A percentile compares a stretch with the other conserved stretches of the same genome.
These are phyloP conservation scores for Pseudococcus viburni DNA, from an alignment of 2,888 invertebrate species.

Conservation along the genomic window DNA sequence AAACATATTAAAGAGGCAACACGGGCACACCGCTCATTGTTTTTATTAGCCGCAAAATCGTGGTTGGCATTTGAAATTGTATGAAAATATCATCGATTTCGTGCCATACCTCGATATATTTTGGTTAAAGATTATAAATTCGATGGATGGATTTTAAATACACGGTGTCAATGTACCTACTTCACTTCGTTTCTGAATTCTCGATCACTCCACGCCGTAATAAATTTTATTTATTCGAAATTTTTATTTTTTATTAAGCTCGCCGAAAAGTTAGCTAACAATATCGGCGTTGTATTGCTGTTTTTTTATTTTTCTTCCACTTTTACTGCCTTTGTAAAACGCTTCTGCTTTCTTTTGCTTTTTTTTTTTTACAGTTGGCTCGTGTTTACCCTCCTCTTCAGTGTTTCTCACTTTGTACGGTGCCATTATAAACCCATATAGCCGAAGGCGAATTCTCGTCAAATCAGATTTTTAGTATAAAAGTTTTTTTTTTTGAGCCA, in stretches of 20 bases:
- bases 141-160: slow-evolving; percentile 33
- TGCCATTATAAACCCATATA: slow-evolving; percentile 49
- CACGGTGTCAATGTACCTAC: neutral
- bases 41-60: slow-evolving; percentile 61
- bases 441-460: slow-evolving; percentile 18
- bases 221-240: slow-evolving; percentile 41
- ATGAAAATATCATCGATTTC: slow-evolving; percentile 56
- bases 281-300: slow-evolving; percentile 19
- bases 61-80: slow-evolving; percentile 60
- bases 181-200: too few relatives aligned
- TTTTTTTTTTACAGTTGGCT: neutral
- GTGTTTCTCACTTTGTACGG: slow-evolving; percentile 51
- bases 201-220: neutral
- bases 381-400: slow-evolving; percentile 6
- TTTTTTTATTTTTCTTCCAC: slow-evolving; percentile 35
- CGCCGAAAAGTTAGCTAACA: slow-evolving; percentile 18
- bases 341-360: slow-evolving; percentile 2
- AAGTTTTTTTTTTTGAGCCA: neutral
- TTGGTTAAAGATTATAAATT: slow-evolving; percentile 22
- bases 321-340: slow-evolving; percentile 51
- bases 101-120: slow-evolving; percentile 23
- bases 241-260: slow-evolving; percentile 47
- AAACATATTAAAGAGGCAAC: neutral
- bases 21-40: slow-evolving; percentile 56
- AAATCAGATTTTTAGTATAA: slow-evolving; percentile 24